Evolutionary conservation across 2,888 invertebrate genomes (phyloP), one percentile per base, ranked within the genome.

Genomic region (Agonum fuliginosum): DNA sequence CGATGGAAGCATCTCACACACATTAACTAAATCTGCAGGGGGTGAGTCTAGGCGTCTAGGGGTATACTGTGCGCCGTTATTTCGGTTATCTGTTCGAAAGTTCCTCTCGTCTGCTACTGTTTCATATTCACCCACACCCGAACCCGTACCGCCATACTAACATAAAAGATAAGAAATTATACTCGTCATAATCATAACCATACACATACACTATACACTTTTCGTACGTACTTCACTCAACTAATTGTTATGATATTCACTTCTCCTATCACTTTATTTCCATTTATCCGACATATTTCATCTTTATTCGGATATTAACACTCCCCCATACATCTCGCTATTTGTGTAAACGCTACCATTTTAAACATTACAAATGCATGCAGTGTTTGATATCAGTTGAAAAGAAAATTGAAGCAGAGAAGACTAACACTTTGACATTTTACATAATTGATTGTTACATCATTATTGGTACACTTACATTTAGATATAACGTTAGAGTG

Each of bases 151-250:
- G n/a, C n/a, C n/a, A 30, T 17, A 30, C 30, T 62, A 27, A 30
- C 58, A 62, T 62, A 62, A 62, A 62, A 62, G 58, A 62, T 62
- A 62, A 62, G 58, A 62, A 62, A 62, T 62, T 62, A 62, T 62
- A 62, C 58, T 17, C 58, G 30, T 14, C 58, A 27, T 62, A 30
- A 62, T 62, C 58, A 34, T 62, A 62, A 62, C 58, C 58, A 62
- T 62, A 62, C 58, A 30, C 30, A 62, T 62, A 54, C 24, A 62
- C 58, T 30, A 62, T 62, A 54, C 24, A 62, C 58, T 30, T 27
- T 62, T 62, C 58, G 58, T 62, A 27, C 30, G 58, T 30, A 62
- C 58, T 62, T 30, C 58, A 30, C 30, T 27, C 58, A 1, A 30
- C 58, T 62, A 62, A 62, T 62, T 62, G 58, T 62, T 62, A 58